These are phyloP conservation scores for Ailurus styani DNA, from an alignment of 2,113 vertebrate genomes.

Conservation along the genomic window DNA sequence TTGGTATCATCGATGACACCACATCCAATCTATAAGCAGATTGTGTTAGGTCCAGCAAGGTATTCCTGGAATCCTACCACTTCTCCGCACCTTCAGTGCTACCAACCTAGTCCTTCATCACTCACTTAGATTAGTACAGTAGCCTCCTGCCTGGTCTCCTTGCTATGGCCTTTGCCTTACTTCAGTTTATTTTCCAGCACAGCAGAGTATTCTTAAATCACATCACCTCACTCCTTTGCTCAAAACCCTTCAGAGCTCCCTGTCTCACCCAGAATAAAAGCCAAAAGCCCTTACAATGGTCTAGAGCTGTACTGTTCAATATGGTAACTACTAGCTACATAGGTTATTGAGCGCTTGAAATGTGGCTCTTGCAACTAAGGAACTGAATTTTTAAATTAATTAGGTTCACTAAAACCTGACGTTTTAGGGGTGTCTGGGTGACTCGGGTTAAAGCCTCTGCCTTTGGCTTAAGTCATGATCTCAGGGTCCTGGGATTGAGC, in stretches of 20 bases:
- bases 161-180: not conserved
- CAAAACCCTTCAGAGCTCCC: not conserved
- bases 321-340: not conserved
- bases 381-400: not conserved
- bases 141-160: not conserved
- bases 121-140: not conserved
- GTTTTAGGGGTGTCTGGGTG: too few relatives aligned
- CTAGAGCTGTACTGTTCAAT: not conserved
- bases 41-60: not conserved
- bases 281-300: not conserved
- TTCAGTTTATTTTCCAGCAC: not conserved
- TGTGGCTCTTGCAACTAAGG: not conserved
- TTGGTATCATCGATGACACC: not conserved
- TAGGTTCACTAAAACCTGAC: not conserved
- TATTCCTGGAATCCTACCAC: not conserved
- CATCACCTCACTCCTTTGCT: not conserved
- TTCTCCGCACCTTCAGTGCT: not conserved
- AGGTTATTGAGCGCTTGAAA: not conserved
- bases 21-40: not conserved
- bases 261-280: not conserved
- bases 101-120: not conserved
- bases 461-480: too few relatives aligned
- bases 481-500: too few relatives aligned
- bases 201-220: not conserved
- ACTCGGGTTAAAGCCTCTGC: too few relatives aligned